These are phyloP conservation scores for Ennomos quercinarius DNA, from an alignment of 2,888 invertebrate species.

Conservation along the genomic window DNA sequence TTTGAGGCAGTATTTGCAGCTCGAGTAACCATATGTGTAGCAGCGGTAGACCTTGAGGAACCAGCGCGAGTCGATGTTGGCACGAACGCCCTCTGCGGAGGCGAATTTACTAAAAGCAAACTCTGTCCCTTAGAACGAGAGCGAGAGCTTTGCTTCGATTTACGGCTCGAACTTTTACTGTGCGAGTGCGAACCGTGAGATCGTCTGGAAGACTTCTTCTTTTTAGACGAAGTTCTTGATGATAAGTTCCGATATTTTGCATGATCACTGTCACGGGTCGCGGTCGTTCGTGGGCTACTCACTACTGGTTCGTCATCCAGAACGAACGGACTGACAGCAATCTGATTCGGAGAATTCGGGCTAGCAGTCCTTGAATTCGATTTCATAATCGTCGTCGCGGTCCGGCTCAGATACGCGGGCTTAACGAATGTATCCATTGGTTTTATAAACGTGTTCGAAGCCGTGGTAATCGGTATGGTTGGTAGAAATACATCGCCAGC, in stretches of 20 bases:
- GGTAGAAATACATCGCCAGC: conserved; percentile 19
- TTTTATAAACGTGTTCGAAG: conserved; percentile 10
- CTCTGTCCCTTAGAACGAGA: not conserved
- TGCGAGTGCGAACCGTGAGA: conserved; percentile 1
- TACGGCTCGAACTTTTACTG: conserved; percentile 5
- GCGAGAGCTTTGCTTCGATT: not conserved
- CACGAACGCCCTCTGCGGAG: not conserved
- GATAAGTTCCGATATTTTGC: no score
- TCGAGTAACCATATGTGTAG: conserved; percentile 6
- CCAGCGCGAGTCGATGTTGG: not conserved
- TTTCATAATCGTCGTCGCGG: not conserved
- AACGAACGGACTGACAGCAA: no score
- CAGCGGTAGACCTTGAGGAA: not conserved
- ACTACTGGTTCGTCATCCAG: no score
- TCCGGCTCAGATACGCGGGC: not conserved
- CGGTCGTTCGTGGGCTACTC: no score
- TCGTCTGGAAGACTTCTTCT: conserved; percentile 10
- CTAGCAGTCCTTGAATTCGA: not conserved
- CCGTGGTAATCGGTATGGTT: not conserved
- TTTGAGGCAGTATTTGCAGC: not conserved
- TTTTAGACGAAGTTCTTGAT: conserved; percentile 4
- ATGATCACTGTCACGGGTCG: no score
- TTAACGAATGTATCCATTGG: conserved; percentile 1
- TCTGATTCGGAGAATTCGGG: not conserved
- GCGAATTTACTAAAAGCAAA: not conserved